Conservation (phyloP, 2,113 vertebrate genomes). For the Cyanistes caeruleus region DNA sequence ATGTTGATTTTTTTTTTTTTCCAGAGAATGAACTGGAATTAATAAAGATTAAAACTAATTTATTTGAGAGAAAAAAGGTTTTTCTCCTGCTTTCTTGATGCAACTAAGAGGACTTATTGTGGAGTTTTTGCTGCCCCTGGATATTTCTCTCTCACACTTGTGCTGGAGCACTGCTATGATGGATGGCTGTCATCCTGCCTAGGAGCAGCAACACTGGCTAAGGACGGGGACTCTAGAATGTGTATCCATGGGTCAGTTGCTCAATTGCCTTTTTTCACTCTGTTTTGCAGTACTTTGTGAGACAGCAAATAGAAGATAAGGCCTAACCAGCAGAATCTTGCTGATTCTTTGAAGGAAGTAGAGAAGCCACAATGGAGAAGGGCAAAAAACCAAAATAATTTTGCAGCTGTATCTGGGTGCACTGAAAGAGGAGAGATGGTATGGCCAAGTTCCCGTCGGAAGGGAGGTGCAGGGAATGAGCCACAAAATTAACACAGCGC, state of each 20-base stretch:
- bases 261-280: background rate
- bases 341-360: background rate
- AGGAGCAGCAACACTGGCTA: background rate
- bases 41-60: background rate
- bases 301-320: background rate
- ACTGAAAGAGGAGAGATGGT: background rate
- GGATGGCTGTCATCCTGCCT: background rate
- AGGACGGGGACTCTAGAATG: background rate
- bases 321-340: background rate
- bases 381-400: background rate
- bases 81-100: background rate
- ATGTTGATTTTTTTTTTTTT: background rate
- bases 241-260: rapidly evolving
- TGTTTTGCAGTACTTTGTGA: background rate
- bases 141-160: background rate
- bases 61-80: background rate
- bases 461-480: background rate
- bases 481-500: background rate
- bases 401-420: background rate
- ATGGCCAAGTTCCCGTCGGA: background rate
- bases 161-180: background rate
- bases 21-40: background rate
- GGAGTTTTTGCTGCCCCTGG: background rate
- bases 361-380: background rate
- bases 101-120: background rate